A percentile compares a stretch with the other conserved stretches of the same genome.
Evolutionary conservation across 2,797 vertebrate species (phyloP).

Genomic region (Onychomys leucogaster): DNA sequence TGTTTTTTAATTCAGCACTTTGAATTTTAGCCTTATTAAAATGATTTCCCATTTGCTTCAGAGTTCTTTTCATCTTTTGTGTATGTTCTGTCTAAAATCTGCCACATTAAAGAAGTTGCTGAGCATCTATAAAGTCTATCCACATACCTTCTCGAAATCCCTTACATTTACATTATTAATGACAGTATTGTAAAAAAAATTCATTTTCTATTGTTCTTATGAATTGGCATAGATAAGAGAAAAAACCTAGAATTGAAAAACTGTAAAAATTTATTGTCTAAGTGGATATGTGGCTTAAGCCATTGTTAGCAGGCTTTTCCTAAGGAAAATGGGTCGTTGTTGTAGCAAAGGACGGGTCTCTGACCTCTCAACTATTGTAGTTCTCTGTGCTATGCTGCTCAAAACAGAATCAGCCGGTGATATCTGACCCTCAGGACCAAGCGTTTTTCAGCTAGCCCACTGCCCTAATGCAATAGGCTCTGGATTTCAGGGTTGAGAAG

Average conservation of each 20-base stretch:
- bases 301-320: slow-evolving; percentile 52
- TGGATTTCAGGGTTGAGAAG: not conserved
- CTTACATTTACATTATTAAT: slow-evolving; percentile 10
- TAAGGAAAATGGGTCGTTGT: not conserved
- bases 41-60: slow-evolving; percentile 4
- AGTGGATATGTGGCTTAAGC: not conserved
- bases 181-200: slow-evolving; percentile 9
- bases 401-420: slow-evolving; percentile 27
- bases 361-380: not conserved
- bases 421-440: not conserved
- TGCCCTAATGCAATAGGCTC: not conserved
- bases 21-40: not conserved
- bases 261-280: not conserved
- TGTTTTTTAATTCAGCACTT: slow-evolving; percentile 5
- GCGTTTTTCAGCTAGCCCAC: not conserved
- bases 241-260: slow-evolving; percentile 50
- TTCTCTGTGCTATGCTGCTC: not conserved
- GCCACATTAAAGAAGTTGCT: slow-evolving; percentile 11
- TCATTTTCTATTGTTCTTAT: slow-evolving; percentile 45
- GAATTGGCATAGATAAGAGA: slow-evolving; percentile 43
- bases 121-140: slow-evolving; percentile 4
- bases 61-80: slow-evolving; percentile 43
- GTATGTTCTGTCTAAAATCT: slow-evolving; percentile 31
- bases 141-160: not conserved
- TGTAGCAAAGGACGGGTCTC: not conserved